Evolutionary conservation across 35 echinoderm and acorn worm species (phyloP).

Genomic region (Anneissia japonica): DNA sequence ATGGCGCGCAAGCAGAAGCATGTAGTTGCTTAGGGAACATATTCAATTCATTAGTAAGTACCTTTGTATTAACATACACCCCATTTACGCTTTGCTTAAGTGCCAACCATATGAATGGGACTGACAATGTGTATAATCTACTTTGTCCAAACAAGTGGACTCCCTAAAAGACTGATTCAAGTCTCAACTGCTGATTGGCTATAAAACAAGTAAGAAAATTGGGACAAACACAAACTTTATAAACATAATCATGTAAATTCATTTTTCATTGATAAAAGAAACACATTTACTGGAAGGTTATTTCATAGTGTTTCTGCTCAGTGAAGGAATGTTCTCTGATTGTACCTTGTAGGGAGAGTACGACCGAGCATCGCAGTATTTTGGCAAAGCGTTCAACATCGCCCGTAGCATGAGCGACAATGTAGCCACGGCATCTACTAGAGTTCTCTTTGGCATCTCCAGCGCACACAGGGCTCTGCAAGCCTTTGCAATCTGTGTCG

Average conservation of each 20-base stretch:
- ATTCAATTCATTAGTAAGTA: slow-evolving; percentile 79
- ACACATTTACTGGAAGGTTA: no score
- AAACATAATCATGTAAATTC: no score
- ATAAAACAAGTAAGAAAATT: no score
- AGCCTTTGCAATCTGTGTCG: slow-evolving; percentile 54
- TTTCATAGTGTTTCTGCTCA: neutral
- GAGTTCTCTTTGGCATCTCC: slow-evolving; percentile 87
- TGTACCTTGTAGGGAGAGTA: slow-evolving; percentile 60
- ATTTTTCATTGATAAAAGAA: no score
- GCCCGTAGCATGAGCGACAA: slow-evolving; percentile 73
- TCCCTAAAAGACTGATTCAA: no score
- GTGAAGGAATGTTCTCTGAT: neutral
- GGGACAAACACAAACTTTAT: no score
- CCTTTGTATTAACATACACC: neutral
- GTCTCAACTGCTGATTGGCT: no score
- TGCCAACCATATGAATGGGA: no score
- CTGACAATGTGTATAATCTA: no score
- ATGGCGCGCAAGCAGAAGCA: slow-evolving; percentile 59
- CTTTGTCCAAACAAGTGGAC: no score
- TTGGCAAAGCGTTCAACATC: slow-evolving; percentile 90
- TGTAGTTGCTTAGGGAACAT: slow-evolving; percentile 79
- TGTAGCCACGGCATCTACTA: slow-evolving; percentile 32
- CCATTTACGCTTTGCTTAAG: neutral
- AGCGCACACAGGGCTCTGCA: slow-evolving; percentile 61
- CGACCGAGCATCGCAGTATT: slow-evolving; percentile 75